Conservation (phyloP, 1,140 invertebrate genomes). For the Acyrthosiphon pisum region DNA sequence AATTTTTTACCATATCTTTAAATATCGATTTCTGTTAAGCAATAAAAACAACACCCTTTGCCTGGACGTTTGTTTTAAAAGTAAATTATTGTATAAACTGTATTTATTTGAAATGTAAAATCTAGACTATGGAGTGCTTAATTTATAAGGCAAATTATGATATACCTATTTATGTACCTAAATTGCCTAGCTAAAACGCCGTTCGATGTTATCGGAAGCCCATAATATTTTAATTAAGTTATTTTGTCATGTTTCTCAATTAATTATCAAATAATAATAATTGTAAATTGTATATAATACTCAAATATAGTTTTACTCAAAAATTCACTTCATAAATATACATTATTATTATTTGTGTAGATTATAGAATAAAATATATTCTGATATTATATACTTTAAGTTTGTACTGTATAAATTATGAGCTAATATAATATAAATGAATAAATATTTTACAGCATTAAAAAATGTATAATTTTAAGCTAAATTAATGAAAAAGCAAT, state of each 20-base stretch:
- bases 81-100: background rate
- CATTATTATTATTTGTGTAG: background rate
- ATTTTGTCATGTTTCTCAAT: too few species aligned
- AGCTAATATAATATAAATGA: background rate
- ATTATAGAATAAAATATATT: background rate
- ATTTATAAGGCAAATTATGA: too few species aligned
- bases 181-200: slow-evolving; percentile 20
- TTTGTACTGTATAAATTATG: background rate
- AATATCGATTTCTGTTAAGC: background rate
- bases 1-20: too few species aligned
- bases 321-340: too few species aligned
- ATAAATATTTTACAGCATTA: background rate
- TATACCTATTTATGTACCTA: background rate
- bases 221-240: background rate
- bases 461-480: background rate
- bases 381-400: background rate
- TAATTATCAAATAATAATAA: too few species aligned
- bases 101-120: too few species aligned
- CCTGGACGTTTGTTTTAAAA: background rate
- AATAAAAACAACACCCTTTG: background rate
- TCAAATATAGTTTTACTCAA: too few species aligned
- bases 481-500: background rate
- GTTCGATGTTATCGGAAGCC: background rate
- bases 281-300: too few species aligned
- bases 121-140: too few species aligned